Evolutionary conservation across 2,888 invertebrate species (phyloP).

Genomic region (Seira ritae): DNA sequence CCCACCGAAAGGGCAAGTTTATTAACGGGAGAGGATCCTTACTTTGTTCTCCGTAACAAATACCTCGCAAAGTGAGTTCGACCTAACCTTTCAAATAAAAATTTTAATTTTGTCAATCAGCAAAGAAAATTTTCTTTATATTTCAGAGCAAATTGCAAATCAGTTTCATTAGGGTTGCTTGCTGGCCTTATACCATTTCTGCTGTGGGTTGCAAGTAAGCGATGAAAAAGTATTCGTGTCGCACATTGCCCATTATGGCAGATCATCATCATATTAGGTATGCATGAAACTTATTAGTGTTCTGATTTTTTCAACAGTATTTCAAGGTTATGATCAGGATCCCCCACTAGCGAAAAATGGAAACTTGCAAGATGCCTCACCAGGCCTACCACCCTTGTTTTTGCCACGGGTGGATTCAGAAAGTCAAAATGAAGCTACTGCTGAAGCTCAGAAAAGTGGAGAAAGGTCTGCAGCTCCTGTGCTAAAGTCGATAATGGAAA

Average conservation of each 20-base stretch:
- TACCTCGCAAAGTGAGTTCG: slow-evolving; percentile 14
- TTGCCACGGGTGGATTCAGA: no score
- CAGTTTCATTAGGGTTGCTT: slow-evolving; percentile 12
- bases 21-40: slow-evolving; percentile 16
- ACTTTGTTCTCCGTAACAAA: slow-evolving; percentile 3
- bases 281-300: neutral
- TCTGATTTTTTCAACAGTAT: slow-evolving; percentile 24
- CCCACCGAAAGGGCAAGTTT: slow-evolving; percentile 34
- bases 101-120: no score
- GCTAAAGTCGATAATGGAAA: slow-evolving; percentile 34
- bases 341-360: neutral
- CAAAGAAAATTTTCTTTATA: neutral
- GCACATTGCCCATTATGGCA: no score
- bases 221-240: no score
- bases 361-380: neutral
- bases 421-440: neutral
- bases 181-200: slow-evolving; percentile 47
- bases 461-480: neutral
- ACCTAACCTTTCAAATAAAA: no score
- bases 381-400: neutral
- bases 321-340: slow-evolving; percentile 24
- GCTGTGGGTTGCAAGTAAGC: slow-evolving; percentile 46
- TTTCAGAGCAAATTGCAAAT: slow-evolving; percentile 36
- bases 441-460: neutral
- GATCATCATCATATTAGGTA: neutral